phyloP scores from a whole-genome alignment of 1,140 invertebrate genomes.

The Drosophila sulfurigaster region DNA sequence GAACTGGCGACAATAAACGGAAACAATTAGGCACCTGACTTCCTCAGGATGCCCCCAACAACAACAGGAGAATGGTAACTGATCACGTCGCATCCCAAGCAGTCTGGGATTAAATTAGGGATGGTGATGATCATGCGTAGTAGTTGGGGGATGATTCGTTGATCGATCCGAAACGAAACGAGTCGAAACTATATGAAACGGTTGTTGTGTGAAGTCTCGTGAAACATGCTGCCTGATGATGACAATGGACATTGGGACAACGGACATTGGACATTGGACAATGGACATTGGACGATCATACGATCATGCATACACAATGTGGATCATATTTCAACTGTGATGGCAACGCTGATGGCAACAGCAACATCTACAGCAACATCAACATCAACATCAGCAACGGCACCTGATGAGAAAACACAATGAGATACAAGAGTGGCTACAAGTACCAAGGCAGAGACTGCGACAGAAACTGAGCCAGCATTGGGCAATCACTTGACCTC shows the following conservation, averaged over 20 bases:
- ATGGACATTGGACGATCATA: slow-evolving; percentile 48
- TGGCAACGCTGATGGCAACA: slow-evolving; percentile 15
- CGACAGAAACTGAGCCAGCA: slow-evolving; percentile 26
- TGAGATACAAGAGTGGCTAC: slow-evolving; percentile 58
- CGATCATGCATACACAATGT: slow-evolving; percentile 81
- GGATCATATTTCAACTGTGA: slow-evolving; percentile 75
- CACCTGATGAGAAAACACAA: slow-evolving; percentile 83
- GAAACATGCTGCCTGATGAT: slow-evolving; percentile 35
- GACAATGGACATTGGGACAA: slow-evolving; percentile 34
- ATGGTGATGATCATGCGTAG: slow-evolving; percentile 21
- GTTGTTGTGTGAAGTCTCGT: slow-evolving; percentile 20
- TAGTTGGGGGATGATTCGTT: slow-evolving; percentile 18
- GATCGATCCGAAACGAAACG: neutral
- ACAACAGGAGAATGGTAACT: slow-evolving; percentile 63
- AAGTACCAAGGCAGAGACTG: slow-evolving; percentile 20
- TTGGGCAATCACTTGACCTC: slow-evolving; percentile 81
- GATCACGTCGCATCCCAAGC: slow-evolving; percentile 55
- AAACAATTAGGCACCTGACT: slow-evolving; percentile 83
- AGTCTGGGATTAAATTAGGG: slow-evolving; percentile 13
- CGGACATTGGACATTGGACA: slow-evolving; percentile 21
- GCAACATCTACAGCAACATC: neutral
- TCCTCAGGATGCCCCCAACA: slow-evolving; percentile 74
- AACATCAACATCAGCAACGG: slow-evolving; percentile 20
- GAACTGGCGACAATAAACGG: slow-evolving; percentile 61
- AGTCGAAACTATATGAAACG: slow-evolving; percentile 2